Evolutionary conservation across 1,140 invertebrate genomes (phyloP).

Genomic region (Chelonus insularis): DNA sequence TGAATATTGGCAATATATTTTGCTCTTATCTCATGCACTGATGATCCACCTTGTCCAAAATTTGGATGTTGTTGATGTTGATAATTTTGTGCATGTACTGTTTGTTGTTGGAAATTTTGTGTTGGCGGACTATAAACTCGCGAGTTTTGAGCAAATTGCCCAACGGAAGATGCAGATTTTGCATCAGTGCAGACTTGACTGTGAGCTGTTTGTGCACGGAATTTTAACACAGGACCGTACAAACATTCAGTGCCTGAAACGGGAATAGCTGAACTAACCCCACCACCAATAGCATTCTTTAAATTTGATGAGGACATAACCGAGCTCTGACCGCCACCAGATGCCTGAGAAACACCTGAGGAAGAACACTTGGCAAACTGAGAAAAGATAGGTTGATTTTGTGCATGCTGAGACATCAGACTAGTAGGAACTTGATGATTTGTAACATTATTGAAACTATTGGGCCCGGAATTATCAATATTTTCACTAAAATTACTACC

Average conservation of each 20-base stretch:
- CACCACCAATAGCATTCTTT: slow-evolving; percentile 18
- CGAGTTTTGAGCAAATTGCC: slow-evolving; percentile 34
- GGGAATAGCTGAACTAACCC: slow-evolving; percentile 19
- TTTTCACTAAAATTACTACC: slow-evolving; percentile 44
- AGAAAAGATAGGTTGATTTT: slow-evolving; percentile 23
- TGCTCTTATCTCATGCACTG: slow-evolving; percentile 34
- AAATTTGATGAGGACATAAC: slow-evolving; percentile 12
- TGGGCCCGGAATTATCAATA: slow-evolving; percentile 41
- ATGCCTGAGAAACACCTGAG: slow-evolving; percentile 25
- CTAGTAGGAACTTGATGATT: not conserved
- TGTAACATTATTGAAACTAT: slow-evolving; percentile 36
- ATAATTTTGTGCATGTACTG: slow-evolving; percentile 34
- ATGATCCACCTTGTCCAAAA: slow-evolving; percentile 33
- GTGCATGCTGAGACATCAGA: slow-evolving; percentile 20
- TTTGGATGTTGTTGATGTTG: slow-evolving; percentile 42
- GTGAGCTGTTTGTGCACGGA: slow-evolving; percentile 44
- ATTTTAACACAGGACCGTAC: slow-evolving; percentile 56
- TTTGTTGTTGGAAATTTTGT: slow-evolving; percentile 26
- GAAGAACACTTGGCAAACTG: slow-evolving; percentile 24
- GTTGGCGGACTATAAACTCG: slow-evolving; percentile 39
- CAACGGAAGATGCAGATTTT: slow-evolving; percentile 29
- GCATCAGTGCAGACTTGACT: slow-evolving; percentile 32
- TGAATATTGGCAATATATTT: slow-evolving; percentile 38
- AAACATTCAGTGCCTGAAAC: slow-evolving; percentile 42
- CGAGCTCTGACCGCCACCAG: slow-evolving; percentile 17